A percentile compares a stretch with the other conserved stretches of the same genome.
Conservation (phyloP, 2,113 vertebrate species). For the Aspiorhynchus laticeps region DNA sequence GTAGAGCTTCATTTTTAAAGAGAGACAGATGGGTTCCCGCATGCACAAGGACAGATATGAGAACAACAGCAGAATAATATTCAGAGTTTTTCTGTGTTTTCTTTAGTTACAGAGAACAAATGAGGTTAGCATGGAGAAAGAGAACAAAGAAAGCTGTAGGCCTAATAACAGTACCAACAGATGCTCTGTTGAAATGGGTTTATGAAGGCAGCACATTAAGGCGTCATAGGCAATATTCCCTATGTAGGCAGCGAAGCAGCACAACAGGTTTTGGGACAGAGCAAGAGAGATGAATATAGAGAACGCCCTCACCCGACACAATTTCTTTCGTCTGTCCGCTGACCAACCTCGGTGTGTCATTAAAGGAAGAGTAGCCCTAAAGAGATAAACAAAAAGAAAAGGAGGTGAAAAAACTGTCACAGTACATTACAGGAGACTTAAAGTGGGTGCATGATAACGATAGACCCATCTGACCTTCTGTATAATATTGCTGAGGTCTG, state of each 20-base stretch:
- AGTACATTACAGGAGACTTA: background rate
- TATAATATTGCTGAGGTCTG: constrained; percentile 84
- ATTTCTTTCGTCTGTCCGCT: constrained; percentile 82
- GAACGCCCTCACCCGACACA: constrained; percentile 76
- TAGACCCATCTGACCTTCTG: constrained; percentile 77
- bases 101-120: constrained; percentile 3
- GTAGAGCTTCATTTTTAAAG: constrained; percentile 68
- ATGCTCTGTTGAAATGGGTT: background rate
- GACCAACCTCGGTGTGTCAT: constrained; percentile 84
- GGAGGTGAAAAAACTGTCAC: background rate
- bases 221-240: background rate
- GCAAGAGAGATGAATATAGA: background rate
- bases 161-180: background rate
- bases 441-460: background rate
- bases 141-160: background rate
- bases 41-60: constrained; percentile 32
- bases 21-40: constrained; percentile 13
- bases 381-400: constrained; percentile 20
- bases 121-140: background rate
- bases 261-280: background rate
- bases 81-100: background rate
- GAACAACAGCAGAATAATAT: constrained; percentile 40
- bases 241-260: background rate
- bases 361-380: constrained; percentile 88
- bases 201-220: background rate